Percentiles rank a stretch among this genome's conserved stretches.
These are phyloP conservation scores for Bolinopsis microptera DNA, from an alignment of 37 sponge, comb jelly and placozoan species.

Conservation along the genomic window DNA sequence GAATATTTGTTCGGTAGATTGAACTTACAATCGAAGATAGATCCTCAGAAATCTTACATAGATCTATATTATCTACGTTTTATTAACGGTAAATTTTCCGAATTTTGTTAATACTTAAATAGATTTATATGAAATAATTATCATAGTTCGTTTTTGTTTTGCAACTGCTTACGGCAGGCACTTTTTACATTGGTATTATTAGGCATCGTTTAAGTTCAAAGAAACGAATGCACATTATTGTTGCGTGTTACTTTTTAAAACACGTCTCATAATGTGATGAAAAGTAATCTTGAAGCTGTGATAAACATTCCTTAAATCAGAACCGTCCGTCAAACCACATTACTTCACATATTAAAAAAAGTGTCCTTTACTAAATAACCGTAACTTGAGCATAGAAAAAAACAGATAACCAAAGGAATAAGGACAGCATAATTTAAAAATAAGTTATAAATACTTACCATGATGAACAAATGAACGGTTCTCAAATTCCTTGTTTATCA, in stretches of 20 bases:
- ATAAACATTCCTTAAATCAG: neutral
- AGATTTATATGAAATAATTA: neutral
- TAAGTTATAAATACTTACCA: too few relatives aligned
- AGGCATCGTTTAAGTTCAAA: neutral
- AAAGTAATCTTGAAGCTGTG: neutral
- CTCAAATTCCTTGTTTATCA: too few relatives aligned
- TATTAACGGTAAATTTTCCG: neutral
- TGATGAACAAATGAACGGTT: too few relatives aligned
- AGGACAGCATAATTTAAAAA: too few relatives aligned
- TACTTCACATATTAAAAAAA: too few relatives aligned
- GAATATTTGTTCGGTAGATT: neutral
- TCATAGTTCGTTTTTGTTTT: neutral
- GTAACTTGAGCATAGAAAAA: too few relatives aligned
- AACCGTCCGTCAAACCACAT: too few relatives aligned
- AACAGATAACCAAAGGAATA: too few relatives aligned
- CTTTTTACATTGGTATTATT: neutral
- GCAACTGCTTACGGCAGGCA: neutral
- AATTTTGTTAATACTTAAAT: neutral
- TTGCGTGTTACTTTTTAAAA: neutral
- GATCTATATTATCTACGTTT: neutral
- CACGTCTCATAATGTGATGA: neutral
- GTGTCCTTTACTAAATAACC: too few relatives aligned
- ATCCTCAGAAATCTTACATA: neutral
- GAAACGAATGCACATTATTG: neutral
- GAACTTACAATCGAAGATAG: neutral